phyloP scores from a whole-genome alignment of 2,888 invertebrate genomes.

The Limnephilus rhombicus region DNA sequence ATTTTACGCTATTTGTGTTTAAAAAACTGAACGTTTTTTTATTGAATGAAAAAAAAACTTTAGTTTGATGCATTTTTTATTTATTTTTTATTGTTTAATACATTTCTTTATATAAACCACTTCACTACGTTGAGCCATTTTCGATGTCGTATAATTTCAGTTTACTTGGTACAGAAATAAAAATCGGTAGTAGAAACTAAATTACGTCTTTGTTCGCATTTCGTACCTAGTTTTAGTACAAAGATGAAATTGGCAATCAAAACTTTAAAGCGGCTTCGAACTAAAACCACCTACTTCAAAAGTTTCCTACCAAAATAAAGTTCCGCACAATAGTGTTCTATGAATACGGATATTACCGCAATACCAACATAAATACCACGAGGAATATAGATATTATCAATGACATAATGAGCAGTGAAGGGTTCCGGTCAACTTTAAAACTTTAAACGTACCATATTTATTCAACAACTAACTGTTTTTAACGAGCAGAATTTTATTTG shows the following conservation, averaged over 20 bases:
- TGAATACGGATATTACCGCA: not conserved
- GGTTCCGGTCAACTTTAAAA: not conserved
- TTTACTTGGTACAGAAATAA: not conserved
- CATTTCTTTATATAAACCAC: no score
- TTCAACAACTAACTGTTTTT: no score
- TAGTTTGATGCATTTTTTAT: no score
- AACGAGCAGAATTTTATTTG: no score
- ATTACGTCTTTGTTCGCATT: not conserved
- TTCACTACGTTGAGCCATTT: not conserved
- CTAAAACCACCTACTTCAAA: not conserved
- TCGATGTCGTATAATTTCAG: not conserved
- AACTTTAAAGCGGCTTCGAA: conserved; percentile 27
- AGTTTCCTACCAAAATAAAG: conserved; percentile 15
- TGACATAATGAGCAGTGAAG: not conserved
- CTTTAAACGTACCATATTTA: no score
- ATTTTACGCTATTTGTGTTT: not conserved
- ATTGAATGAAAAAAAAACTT: not conserved
- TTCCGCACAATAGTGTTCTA: not conserved
- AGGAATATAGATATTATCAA: not conserved
- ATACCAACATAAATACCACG: not conserved
- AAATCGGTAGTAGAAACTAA: not conserved
- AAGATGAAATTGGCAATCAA: conserved; percentile 40
- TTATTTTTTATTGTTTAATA: no score
- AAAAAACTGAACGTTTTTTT: not conserved
- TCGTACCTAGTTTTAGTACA: conserved; percentile 12